A percentile compares a stretch with the other conserved stretches of the same genome.
phyloP scores from a whole-genome alignment of 2,797 vertebrate species.

The Lophotriccus pileatus region DNA sequence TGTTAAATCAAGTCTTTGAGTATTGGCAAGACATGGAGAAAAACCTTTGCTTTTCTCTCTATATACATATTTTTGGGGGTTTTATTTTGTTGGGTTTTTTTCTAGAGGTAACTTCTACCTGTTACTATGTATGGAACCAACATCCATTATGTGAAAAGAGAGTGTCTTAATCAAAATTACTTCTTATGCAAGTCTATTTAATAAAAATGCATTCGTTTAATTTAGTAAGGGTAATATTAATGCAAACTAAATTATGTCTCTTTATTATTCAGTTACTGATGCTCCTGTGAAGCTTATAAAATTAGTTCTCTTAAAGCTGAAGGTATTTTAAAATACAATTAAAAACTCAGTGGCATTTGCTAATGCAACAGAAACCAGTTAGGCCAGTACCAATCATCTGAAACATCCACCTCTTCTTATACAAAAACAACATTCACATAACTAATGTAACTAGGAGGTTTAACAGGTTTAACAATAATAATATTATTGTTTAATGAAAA shows the following conservation, averaged over 20 bases:
- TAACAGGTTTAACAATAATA: background rate
- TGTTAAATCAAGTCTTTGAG: background rate
- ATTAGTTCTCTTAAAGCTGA: constrained; percentile 41
- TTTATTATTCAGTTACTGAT: constrained; percentile 61
- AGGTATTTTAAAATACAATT: background rate
- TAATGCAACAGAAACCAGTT: background rate
- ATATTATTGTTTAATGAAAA: background rate
- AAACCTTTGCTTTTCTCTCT: background rate
- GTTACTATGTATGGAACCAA: constrained; percentile 47
- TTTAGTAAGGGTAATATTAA: constrained; percentile 68
- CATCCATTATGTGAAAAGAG: constrained; percentile 58
- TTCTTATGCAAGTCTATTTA: constrained; percentile 69
- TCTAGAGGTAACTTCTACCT: background rate
- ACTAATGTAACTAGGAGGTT: background rate
- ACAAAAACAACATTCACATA: background rate
- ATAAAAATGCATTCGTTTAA: constrained; percentile 72
- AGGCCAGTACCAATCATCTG: background rate
- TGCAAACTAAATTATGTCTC: constrained; percentile 60
- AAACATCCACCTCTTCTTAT: background rate
- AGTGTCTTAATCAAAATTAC: constrained; percentile 58
- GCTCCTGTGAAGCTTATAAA: constrained; percentile 24
- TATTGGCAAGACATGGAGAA: background rate
- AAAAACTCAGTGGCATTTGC: background rate
- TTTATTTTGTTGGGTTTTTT: background rate
- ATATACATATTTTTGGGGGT: background rate